These are phyloP conservation scores for Pristionchus fissidentatus DNA, from an alignment of 2,888 invertebrate genomes.

Conservation along the genomic window DNA sequence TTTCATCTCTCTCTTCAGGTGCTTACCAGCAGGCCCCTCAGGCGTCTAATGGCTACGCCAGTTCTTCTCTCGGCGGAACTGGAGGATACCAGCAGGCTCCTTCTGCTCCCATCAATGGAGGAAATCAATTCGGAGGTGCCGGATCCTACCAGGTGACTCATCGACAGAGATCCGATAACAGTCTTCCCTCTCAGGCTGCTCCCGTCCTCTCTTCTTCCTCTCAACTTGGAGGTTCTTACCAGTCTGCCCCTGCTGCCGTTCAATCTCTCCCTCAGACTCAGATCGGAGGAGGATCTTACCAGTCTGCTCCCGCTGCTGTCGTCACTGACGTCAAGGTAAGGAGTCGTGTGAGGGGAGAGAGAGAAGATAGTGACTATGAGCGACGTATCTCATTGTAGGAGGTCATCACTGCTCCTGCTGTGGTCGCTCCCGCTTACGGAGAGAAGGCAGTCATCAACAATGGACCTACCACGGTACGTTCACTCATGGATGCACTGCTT, in stretches of 20 bases:
- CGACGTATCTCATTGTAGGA: not conserved
- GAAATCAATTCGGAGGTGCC: conserved; percentile 1
- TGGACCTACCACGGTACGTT: not conserved
- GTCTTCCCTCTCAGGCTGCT: not conserved
- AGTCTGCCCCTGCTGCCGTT: not conserved
- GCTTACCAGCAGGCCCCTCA: not conserved
- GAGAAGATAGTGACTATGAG: not conserved
- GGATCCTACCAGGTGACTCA: not conserved
- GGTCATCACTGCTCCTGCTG: not conserved
- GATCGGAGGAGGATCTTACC: conserved; percentile 2
- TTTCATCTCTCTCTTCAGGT: not conserved
- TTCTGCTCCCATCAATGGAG: conserved; percentile 23
- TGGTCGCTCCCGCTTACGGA: not conserved
- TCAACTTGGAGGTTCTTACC: not conserved
- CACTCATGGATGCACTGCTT: not conserved
- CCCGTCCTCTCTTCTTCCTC: not conserved
- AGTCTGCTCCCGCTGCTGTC: not conserved
- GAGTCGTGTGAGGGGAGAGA: not conserved
- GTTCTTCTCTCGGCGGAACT: not conserved
- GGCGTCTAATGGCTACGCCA: not conserved
- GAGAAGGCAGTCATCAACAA: conserved; percentile 36
- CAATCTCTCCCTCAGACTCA: not conserved
- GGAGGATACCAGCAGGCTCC: not conserved
- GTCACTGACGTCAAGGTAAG: conserved; percentile 1
- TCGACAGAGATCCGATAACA: not conserved